Evolutionary conservation across 2,797 vertebrate genomes (phyloP).

Genomic region (Eremophila alpestris): DNA sequence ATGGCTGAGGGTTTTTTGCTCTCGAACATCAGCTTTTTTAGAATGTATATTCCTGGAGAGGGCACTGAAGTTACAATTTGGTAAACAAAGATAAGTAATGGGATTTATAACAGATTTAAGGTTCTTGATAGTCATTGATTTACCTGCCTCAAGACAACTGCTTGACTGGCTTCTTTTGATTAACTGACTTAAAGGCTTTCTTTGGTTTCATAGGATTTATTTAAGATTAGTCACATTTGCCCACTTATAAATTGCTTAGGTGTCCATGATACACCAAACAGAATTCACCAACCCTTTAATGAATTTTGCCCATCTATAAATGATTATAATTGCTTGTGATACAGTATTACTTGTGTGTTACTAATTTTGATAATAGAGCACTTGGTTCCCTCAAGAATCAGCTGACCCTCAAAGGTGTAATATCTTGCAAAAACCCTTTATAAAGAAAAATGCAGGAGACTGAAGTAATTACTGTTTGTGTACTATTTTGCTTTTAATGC

Average conservation of each 20-base stretch:
- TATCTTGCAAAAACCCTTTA: neutral
- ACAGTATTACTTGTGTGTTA: neutral
- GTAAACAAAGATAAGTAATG: slow-evolving; percentile 49
- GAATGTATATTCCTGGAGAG: neutral
- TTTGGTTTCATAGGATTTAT: slow-evolving; percentile 42
- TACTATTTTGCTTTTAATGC: neutral
- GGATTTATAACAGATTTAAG: slow-evolving; percentile 46
- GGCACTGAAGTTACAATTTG: slow-evolving; percentile 8
- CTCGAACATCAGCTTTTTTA: neutral
- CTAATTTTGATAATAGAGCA: slow-evolving; percentile 5
- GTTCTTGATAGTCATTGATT: slow-evolving; percentile 52
- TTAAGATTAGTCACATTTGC: slow-evolving; percentile 30
- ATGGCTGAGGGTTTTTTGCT: neutral
- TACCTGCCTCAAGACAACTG: neutral
- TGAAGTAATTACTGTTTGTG: neutral
- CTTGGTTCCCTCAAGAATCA: neutral
- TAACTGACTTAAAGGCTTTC: slow-evolving; percentile 47
- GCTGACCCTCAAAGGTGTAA: neutral
- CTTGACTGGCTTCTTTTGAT: slow-evolving; percentile 44
- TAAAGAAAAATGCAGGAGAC: neutral
- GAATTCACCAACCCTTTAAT: neutral
- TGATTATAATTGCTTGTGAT: slow-evolving; percentile 22
- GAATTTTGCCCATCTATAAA: neutral
- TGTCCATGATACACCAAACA: neutral
- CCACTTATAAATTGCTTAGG: neutral